Base-by-base conservation (phyloP, 2,113 vertebrate species). In the Madoqua kirkii region DNA sequence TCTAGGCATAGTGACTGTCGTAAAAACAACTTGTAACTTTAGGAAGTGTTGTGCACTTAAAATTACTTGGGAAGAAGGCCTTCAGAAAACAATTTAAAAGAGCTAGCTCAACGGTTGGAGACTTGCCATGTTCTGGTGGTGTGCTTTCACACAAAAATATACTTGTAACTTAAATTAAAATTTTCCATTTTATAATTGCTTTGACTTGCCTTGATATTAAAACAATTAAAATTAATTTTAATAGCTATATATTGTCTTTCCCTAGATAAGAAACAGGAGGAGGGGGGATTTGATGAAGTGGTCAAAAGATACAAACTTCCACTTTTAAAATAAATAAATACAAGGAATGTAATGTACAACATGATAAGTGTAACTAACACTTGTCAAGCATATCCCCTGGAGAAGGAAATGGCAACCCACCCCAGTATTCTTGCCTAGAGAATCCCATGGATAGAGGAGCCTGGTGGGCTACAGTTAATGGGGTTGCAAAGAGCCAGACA, bases 141-240 rank as follows among this genome's bases (percentile, higher is more conserved):
- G 0, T 79, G 23, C 52, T 43, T 82, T 87, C 55, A 90, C 57
- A 78, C 8, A 82, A 89, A 96, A 92, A 67, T 54, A 81, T 82
- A 36, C 23, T 55, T 54, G 17, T 33, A 95, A 89, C 25, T 67
- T 81, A 59, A 45, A n/a, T 91, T 82, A 84, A 40, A 93, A 87
- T 59, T 74, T 81, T 74, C 43, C 60, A 1, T 48, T 33, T 76
- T 40, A 62, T 59, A 82, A 74, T 74, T 45, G 40, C 13, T 87
- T 95, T 96, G 27, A 91, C 9, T 52, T 94, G 40, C 33, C 78
- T 76, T 95, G 40, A 93, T 74, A 4, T 87, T 81, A 33, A 9
- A 67, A 8, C 54, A 85, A 50, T 96, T 84, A 36, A 89, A 91
- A 90, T 62, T 95, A 95, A 93, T 89, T 96, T 96, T 90, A 79